Base-by-base conservation (phyloP, 1,140 invertebrate species). In the Nylanderia fulva region DNA sequence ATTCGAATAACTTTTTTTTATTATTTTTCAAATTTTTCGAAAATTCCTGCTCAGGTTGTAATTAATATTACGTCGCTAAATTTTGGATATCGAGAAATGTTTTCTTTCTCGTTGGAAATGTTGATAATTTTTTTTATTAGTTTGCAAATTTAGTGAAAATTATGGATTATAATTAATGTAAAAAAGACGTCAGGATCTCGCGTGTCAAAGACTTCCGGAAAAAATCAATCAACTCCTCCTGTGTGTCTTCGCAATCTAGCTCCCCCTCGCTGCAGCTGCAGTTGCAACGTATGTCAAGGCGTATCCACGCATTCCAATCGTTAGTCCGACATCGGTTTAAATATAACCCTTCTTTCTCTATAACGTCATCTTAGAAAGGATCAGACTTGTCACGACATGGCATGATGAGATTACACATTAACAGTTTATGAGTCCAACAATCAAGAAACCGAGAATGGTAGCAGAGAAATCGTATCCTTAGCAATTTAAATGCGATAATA, bases 221-320 rank as follows among this genome's bases (percentile, higher is more conserved):
- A 69, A 80, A 71, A n/a, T 64, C 4, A 71, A 9, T 63, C 29
- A 39, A 48, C 18, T n/a, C 18, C 33, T 11, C 77, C n/a, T 15
- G 27, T 29, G 39, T 24, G 48, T 29, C 45, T 36, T 45, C 52
- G 52, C 77, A 52, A 71, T 36, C 36, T 52, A 36, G 64, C 77
- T 80, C 42, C 52, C 77, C 77, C 72, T 77, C 52, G 58, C 60
- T 33, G 48, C 71, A 58, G 86, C 85, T 82, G 77, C 72, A 88
- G 86, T 90, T 91, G 90, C 90, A 85, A 86, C 66, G 88, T 85
- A 84, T 88, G 79, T 91, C 86, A 88, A 76, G 87, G 80, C 64
- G 86, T 90, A 88, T 90, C 89, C 89, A 86, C 72, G 89, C 89
- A 90, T 90, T 82, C 82, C 89, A 88, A 90, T 90, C 80, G 64